Percentiles rank a stretch among this genome's conserved stretches.
Conservation (phyloP, 2,113 vertebrate species). For the Malurus cyaneus region DNA sequence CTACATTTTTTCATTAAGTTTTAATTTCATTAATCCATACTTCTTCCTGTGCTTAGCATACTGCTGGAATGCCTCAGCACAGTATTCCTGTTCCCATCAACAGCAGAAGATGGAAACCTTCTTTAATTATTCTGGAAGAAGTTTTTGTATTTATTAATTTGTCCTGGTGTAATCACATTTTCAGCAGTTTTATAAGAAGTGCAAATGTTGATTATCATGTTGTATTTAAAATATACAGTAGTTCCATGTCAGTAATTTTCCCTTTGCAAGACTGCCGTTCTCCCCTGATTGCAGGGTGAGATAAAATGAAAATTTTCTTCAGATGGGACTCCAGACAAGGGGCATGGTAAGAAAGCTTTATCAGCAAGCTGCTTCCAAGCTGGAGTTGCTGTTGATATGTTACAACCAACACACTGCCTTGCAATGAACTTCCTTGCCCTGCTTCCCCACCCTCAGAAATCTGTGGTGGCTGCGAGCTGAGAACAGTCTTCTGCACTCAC, state of each 20-base stretch:
- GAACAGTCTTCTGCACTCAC: not conserved
- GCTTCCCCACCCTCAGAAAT: conserved; percentile 8
- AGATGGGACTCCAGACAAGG: not conserved
- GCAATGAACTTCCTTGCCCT: not conserved
- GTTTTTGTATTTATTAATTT: not conserved
- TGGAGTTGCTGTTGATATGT: not conserved
- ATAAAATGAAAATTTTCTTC: not conserved
- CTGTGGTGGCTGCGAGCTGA: not conserved
- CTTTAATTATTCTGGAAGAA: not conserved
- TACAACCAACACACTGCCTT: not conserved
- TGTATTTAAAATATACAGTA: not conserved
- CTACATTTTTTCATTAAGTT: not conserved
- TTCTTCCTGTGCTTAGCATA: not conserved
- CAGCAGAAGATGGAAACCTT: not conserved
- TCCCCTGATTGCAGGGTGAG: not conserved
- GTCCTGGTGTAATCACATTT: not conserved
- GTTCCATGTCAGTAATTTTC: not conserved
- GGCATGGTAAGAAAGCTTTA: not conserved
- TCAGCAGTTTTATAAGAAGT: not conserved
- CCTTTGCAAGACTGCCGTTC: not conserved
- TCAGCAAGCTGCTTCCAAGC: not conserved
- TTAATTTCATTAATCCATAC: not conserved
- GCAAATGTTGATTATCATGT: not conserved
- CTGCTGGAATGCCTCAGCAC: not conserved
- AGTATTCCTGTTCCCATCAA: not conserved